Percentiles rank a stretch among this genome's conserved stretches.
Evolutionary conservation across 2,888 invertebrate genomes (phyloP).

Genomic region (Julus scandinavius): DNA sequence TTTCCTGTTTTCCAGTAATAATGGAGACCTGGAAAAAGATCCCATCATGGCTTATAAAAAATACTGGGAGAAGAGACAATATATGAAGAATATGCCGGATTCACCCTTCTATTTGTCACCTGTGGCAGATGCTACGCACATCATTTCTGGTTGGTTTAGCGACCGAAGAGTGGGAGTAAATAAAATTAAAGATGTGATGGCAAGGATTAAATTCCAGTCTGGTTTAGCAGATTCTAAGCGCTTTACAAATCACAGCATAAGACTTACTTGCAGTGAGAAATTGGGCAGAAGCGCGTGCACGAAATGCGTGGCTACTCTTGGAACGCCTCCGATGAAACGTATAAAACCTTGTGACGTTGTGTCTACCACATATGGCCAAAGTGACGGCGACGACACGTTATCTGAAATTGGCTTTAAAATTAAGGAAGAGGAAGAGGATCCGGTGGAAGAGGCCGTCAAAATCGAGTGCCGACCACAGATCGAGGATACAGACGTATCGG

Average conservation of each 20-base stretch:
- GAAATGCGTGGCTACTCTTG: not conserved
- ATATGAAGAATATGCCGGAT: conserved; percentile 18
- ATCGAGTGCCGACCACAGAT: conserved; percentile 21
- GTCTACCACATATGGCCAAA: conserved; percentile 5
- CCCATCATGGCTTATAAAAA: conserved; percentile 13
- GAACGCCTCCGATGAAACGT: not conserved
- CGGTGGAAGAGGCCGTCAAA: not conserved
- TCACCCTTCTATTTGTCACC: conserved; percentile 11
- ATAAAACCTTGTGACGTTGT: conserved; percentile 46
- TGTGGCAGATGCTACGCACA: conserved; percentile 16
- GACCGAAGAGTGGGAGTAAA: conserved; percentile 18
- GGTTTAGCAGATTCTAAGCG: conserved; percentile 24
- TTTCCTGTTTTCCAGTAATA: not conserved
- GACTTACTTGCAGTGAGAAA: not conserved
- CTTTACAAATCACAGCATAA: conserved; percentile 28
- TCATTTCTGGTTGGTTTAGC: conserved; percentile 14
- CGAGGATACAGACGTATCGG: not conserved
- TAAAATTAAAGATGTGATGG: conserved; percentile 31
- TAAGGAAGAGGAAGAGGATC: not conserved
- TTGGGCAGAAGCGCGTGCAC: conserved; percentile 31
- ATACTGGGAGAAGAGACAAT: conserved; percentile 16
- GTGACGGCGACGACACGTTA: not conserved
- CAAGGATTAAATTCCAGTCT: conserved; percentile 32
- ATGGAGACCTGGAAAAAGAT: conserved; percentile 25
- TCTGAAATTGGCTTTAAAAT: not conserved